Conservation (phyloP, 1,140 invertebrate species). For the Drosophila tsacasi region DNA sequence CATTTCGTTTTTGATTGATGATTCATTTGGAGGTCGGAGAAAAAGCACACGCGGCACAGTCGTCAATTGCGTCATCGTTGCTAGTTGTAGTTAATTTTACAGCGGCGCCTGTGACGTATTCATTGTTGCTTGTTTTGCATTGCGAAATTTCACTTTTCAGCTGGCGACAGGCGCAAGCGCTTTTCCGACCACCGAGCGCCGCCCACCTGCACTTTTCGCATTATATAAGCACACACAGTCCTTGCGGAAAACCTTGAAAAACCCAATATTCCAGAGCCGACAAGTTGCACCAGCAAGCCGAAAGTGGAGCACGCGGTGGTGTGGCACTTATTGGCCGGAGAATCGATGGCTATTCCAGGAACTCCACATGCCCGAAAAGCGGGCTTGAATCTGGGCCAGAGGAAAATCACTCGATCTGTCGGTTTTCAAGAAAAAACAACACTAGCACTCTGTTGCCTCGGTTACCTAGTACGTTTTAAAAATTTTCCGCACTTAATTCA, state of each 20-base stretch:
- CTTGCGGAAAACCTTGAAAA: conserved; percentile 8
- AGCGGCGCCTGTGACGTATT: conserved; percentile 49
- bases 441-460: background rate
- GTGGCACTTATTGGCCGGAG: conserved; percentile 3
- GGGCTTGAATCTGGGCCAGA: conserved; percentile 1
- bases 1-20: conserved; percentile 47
- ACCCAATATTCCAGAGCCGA: background rate
- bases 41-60: conserved; percentile 75
- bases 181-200: conserved; percentile 19
- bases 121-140: conserved; percentile 25
- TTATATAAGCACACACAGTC: conserved; percentile 47
- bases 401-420: background rate
- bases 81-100: conserved; percentile 37
- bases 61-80: conserved; percentile 72
- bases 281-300: background rate
- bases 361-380: conserved; percentile 30
- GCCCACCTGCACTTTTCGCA: conserved; percentile 47
- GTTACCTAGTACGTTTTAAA: background rate
- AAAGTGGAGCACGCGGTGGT: conserved; percentile 17
- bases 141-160: conserved; percentile 50
- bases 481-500: conserved; percentile 12
- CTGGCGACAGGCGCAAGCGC: conserved; percentile 40
- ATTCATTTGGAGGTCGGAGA: conserved; percentile 47
- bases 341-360: conserved; percentile 17
- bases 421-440: background rate